Conservation (phyloP, 2,888 invertebrate species). For the Augiades crinisus region DNA sequence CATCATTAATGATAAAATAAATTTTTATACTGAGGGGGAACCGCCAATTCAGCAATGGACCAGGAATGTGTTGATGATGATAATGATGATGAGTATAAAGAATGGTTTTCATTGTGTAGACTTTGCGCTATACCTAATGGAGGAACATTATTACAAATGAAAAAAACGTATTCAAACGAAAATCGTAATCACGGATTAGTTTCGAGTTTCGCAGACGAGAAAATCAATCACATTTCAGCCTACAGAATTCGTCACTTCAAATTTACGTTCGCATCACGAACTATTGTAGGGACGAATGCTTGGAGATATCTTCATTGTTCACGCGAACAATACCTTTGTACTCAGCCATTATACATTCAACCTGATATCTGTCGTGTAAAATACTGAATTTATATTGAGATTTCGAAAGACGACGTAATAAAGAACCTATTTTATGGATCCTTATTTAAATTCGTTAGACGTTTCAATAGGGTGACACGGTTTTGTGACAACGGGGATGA, state of each 20-base stretch:
- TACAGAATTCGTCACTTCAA: conserved; percentile 1
- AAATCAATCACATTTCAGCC: conserved; percentile 11
- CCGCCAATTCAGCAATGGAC: too few relatives aligned
- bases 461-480: conserved; percentile 21
- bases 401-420: conserved; percentile 26
- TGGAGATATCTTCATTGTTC: conserved; percentile 9
- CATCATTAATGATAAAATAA: too few relatives aligned
- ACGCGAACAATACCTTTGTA: conserved; percentile 34
- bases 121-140: too few relatives aligned
- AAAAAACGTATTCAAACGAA: not conserved
- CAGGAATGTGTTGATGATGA: too few relatives aligned
- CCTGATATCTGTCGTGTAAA: conserved; percentile 39
- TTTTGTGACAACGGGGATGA: conserved; percentile 2
- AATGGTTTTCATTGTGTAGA: too few relatives aligned
- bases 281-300: conserved; percentile 3
- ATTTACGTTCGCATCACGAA: not conserved
- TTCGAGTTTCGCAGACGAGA: not conserved
- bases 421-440: conserved; percentile 11
- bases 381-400: conserved; percentile 42
- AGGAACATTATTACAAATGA: too few relatives aligned
- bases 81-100: too few relatives aligned
- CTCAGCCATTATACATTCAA: too few relatives aligned
- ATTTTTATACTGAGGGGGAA: too few relatives aligned
- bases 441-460: conserved; percentile 22
- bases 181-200: not conserved